A percentile compares a stretch with the other conserved stretches of the same genome.
These are phyloP conservation scores for Ceratina australensis DNA, from an alignment of 1,140 invertebrate species.

Conservation along the genomic window DNA sequence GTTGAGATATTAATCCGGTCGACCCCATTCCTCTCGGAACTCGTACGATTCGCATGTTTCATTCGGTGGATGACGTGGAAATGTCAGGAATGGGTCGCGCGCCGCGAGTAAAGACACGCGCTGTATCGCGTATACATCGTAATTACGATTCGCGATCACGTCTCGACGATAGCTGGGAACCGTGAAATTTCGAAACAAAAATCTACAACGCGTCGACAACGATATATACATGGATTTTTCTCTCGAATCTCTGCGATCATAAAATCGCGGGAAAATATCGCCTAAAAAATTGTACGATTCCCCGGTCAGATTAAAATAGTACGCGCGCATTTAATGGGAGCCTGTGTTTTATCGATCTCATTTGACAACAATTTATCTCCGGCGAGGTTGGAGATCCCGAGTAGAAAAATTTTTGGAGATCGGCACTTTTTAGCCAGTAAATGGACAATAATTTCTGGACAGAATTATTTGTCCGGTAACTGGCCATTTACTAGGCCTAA, in stretches of 20 bases:
- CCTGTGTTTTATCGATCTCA: slow-evolving; percentile 2
- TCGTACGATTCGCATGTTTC: slow-evolving; percentile 9
- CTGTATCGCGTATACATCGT: background rate
- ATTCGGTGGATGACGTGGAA: background rate
- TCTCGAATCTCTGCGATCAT: too few species aligned
- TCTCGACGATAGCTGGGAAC: background rate
- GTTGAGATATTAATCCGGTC: slow-evolving; percentile 6
- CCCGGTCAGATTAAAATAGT: background rate
- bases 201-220: background rate
- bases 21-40: background rate
- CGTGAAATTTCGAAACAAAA: background rate
- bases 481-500: too few species aligned
- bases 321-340: too few species aligned
- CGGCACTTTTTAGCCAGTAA: too few species aligned
- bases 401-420: too few species aligned
- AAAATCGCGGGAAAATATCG: too few species aligned
- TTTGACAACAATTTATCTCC: slow-evolving; percentile 14
- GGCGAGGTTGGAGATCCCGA: background rate
- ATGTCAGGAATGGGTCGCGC: background rate
- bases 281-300: too few species aligned
- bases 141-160: background rate
- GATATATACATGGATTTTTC: background rate
- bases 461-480: too few species aligned
- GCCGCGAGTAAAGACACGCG: background rate
- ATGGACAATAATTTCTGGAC: too few species aligned